Evolutionary conservation across 2,888 invertebrate species (phyloP), one percentile per base, ranked within the genome.

Genomic region (Sarcophaga subvicina): DNA sequence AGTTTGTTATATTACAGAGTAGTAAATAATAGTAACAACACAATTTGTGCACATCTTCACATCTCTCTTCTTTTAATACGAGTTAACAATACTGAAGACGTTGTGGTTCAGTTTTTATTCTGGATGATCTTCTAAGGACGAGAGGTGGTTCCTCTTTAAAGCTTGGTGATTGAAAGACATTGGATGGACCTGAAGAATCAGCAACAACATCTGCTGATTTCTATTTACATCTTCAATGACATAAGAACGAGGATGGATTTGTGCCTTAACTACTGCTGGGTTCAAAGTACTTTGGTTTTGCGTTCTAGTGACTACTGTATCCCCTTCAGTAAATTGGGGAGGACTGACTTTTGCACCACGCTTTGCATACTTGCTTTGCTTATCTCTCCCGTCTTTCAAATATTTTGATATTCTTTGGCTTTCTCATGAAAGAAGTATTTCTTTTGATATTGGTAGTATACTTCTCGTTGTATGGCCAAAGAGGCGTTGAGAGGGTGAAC

Each of bases 401-500:
- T 72, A 8, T 12, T 64, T 22, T 4, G 54, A 12, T 6, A 59
- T 54, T 54, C 1, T 49, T 64, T 37, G 22, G 17, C 11, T 71
- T 70, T 80, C 67, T 0, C 47, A 4, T 66, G 66, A 10, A 59
- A n/a, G 5, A 6, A 79, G n/a, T 27, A 12, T 54, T 12, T 70
- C 37, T 20, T 64, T 49, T 37, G 49, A 8, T 2, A 54, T 71
- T 4, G 71, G 79, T 27, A 79, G 10, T 14, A 66, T 54, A 3
- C 71, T n/a, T 71, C 27, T 22, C 5, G 54, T 64, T 20, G 2
- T 62, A 49, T 70, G 78, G 20, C 70, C 63, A 14, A 75, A 75
- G 2, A 82, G 64, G 1, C 76, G 76, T 64, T 82, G 63, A 0
- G 54, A 76, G 6, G 76, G 76, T 27, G 76, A 82, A 12, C 69